Evolutionary conservation across 2,888 invertebrate genomes (phyloP).

Genomic region (Pollenia angustigena): DNA sequence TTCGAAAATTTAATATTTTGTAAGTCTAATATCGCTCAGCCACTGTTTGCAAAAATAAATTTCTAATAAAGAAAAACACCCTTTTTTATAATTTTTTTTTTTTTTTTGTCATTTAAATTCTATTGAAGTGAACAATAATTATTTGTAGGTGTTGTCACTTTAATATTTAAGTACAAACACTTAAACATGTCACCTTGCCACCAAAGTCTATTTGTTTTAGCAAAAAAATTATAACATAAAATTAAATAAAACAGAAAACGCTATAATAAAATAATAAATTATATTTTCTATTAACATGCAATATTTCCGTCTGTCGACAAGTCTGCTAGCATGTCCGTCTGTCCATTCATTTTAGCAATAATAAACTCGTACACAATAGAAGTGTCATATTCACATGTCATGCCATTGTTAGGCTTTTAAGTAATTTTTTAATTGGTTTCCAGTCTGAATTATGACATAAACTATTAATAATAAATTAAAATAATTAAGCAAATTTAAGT

Average conservation of each 20-base stretch:
- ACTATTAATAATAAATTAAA: conserved; percentile 30
- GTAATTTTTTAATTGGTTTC: conserved; percentile 58
- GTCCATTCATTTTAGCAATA: not conserved
- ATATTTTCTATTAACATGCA: conserved; percentile 38
- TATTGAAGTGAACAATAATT: conserved; percentile 23
- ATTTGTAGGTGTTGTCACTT: conserved; percentile 55
- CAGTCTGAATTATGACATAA: conserved; percentile 54
- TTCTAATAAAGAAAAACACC: conserved; percentile 9
- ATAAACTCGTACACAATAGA: not conserved
- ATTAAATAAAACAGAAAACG: not conserved
- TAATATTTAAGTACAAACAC: conserved; percentile 36
- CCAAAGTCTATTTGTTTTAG: not conserved
- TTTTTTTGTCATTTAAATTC: not conserved
- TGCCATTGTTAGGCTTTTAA: conserved; percentile 54
- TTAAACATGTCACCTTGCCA: conserved; percentile 26
- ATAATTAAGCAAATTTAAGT: conserved; percentile 13
- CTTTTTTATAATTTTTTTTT: not conserved
- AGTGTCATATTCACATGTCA: conserved; percentile 57
- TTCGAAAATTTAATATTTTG: no score
- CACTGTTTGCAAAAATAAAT: no score
- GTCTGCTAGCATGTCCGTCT: conserved; percentile 11
- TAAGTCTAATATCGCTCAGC: no score
- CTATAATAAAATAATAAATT: conserved; percentile 10
- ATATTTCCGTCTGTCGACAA: conserved; percentile 11
- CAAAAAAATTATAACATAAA: not conserved